phyloP scores from a whole-genome alignment of 2,113 vertebrate genomes.

The Gobiocypris rarus region DNA sequence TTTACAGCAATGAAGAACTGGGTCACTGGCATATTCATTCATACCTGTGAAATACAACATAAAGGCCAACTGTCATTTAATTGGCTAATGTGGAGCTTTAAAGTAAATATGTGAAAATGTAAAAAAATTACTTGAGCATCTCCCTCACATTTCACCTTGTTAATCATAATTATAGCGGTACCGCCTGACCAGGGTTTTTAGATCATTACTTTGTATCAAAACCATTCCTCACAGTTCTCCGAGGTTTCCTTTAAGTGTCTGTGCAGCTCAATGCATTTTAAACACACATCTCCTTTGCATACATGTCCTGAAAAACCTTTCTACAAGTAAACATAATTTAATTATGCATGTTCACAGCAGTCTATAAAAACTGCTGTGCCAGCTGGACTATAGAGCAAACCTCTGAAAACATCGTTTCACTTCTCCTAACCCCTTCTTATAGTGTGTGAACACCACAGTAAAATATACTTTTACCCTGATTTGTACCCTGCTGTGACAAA shows the following conservation, averaged over 20 bases:
- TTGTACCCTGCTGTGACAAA: slow-evolving; percentile 10
- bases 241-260: background rate
- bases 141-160: slow-evolving; percentile 1
- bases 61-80: background rate
- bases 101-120: background rate
- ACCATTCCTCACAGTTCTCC: background rate
- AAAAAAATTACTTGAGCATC: background rate
- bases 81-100: slow-evolving; percentile 10
- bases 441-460: background rate
- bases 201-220: slow-evolving; percentile 9
- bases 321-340: background rate
- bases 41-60: background rate
- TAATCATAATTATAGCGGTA: background rate
- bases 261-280: slow-evolving; percentile 15
- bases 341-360: slow-evolving; percentile 15
- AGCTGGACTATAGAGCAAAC: background rate
- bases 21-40: background rate
- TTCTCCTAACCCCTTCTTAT: slow-evolving; percentile 14
- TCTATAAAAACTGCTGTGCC: slow-evolving; percentile 17
- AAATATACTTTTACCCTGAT: background rate
- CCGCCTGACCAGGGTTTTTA: background rate
- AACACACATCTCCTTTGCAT: slow-evolving; percentile 22
- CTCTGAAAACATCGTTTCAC: background rate
- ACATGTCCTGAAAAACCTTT: slow-evolving; percentile 11
- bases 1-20: background rate